Base-by-base conservation (phyloP, 2,113 vertebrate species). In the Budorcas taxicolor region DNA sequence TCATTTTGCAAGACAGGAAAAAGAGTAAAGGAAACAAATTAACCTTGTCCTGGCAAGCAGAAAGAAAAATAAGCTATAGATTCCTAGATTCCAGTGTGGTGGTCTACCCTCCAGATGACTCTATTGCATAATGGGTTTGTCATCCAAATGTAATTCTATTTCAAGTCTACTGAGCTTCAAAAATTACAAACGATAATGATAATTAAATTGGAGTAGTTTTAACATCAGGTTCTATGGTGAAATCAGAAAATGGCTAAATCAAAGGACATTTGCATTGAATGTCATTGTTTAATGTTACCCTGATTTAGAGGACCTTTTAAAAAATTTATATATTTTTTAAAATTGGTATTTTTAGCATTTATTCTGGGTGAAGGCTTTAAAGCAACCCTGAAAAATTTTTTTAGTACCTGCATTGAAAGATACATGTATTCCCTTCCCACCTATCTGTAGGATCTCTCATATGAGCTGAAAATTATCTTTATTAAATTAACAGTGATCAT, bases 61-160 rank as follows among this genome's bases (percentile, higher is more conserved):
- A 60, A 64, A 40, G 55, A 50, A 60, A 55, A 78, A 64, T 11
- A 83, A 78, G 11, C 45, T 53, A 23, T 57, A 76, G 71, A 23
- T 76, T 76, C 36, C 23, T 76, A 67, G 47, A 33, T 67, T 92
- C 31, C 23, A 31, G 31, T 76, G 87, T 91, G 25, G 15, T 40
- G 13, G 55, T 91, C 31, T 52, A 17, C 5, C 45, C 31, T 95
- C 50, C 43, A 55, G 62, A 47, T 81, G 55, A 86, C 47, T 88
- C 36, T 33, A 50, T 82, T 90, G 25, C 27, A 36, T 97, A 43
- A 94, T 80, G 19, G 62, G 2, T 86, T 87, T 91, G 60, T 94
- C 45, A 94, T 91, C 29, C 45, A 90, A 53, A 80, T 4, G 0
- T 93, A 92, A 93, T 95, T 96, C 91, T 89, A 95, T 96, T 95